These are phyloP conservation scores for Coenonympha arcania DNA, from an alignment of 2,888 invertebrate genomes.

Conservation along the genomic window DNA sequence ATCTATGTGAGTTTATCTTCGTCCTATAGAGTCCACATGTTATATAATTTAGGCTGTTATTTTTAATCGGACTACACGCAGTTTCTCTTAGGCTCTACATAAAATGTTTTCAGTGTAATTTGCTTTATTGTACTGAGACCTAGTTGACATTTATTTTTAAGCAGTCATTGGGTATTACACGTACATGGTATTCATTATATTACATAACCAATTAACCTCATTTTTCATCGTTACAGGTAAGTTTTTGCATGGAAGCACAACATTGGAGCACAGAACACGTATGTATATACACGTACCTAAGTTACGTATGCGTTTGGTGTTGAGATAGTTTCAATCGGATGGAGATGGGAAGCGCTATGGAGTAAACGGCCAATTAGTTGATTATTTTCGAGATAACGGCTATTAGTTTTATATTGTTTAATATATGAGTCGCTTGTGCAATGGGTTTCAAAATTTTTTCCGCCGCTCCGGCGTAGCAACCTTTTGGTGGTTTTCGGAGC, in stretches of 20 bases:
- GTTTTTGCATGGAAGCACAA: constrained; percentile 31
- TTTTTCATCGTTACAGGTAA: constrained; percentile 62
- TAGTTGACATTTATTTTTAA: too few species aligned
- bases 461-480: constrained; percentile 66
- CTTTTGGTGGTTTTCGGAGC: constrained; percentile 73
- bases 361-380: constrained; percentile 68
- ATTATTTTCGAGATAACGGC: constrained; percentile 63
- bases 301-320: constrained; percentile 29
- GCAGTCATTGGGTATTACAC: too few species aligned
- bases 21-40: too few species aligned
- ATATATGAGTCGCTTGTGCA: constrained; percentile 69
- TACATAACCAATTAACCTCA: constrained; percentile 28
- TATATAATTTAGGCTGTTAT: too few species aligned
- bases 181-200: constrained; percentile 9
- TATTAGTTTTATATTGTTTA: constrained; percentile 71
- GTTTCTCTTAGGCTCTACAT: too few species aligned
- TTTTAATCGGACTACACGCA: too few species aligned
- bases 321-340: constrained; percentile 33
- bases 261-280: constrained; percentile 30
- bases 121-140: too few species aligned
- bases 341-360: constrained; percentile 37
- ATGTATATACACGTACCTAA: too few species aligned
- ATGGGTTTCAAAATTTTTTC: constrained; percentile 69
- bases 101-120: too few species aligned
- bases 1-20: too few species aligned